Base-by-base conservation (phyloP, 2,113 vertebrate species). In the Lates calcarifer region DNA sequence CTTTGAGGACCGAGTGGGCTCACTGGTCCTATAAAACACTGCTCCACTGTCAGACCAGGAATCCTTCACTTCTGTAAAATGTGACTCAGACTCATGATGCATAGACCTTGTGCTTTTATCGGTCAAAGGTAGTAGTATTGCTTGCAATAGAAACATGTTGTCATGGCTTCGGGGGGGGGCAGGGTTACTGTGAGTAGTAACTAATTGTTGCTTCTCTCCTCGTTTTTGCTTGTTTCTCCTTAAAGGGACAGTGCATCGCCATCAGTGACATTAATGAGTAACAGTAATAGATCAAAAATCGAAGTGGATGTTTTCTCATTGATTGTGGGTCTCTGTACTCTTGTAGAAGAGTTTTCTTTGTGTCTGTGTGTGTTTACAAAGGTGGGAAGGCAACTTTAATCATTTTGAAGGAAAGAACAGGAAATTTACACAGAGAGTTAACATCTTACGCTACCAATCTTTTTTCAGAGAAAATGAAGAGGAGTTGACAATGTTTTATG, bases 401-500 rank as follows among this genome's bases (percentile, higher is more conserved):
- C 69, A 87, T 91, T 90, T 95, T 29, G 91, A 94, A 89, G 39
- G 77, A 79, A 86, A 61, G 85, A 69, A 85, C 77, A 66, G 84
- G 76, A 94, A 95, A 24, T 84, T 84, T 61, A 83, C 73, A 55
- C 75, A 86, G 65, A 78, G 71, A 56, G 72, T 81, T 80, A 94
- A 97, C 95, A 94, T 95, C 94, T 94, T 95, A 94, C 95, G 95
- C 92, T 93, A 95, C 92, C 74, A 91, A 95, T 95, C 95, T 96
- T 88, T 96, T 77, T 84, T 80, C 96, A 95, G 94, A 93, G 92
- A 95, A 94, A 95, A 94, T 93, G 95, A 95, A 96, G 96, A 96
- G 95, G 93, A 97, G 96, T 96, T 96, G 95, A 96, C 95, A 96
- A 83, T 97, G 96, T 97, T 97, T 97, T 75, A 96, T 96, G 95